These are phyloP conservation scores for Notolepis coatsorum DNA, from an alignment of 2,797 vertebrate genomes.

Conservation along the genomic window DNA sequence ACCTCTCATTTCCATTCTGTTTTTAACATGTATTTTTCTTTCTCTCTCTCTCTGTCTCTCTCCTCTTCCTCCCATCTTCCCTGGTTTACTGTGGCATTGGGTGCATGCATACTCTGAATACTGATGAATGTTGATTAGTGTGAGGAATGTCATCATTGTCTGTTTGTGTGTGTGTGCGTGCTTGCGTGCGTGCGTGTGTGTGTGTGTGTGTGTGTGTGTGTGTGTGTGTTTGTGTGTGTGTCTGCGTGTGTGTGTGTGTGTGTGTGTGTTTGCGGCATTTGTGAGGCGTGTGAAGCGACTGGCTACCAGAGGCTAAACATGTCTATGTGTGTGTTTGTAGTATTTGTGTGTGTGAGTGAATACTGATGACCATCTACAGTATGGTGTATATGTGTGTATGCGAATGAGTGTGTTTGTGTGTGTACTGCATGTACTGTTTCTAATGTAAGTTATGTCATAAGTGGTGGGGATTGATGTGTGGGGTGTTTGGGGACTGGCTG, in stretches of 20 bases:
- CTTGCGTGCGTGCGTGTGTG: not conserved
- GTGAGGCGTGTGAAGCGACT: not conserved
- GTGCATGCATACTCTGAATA: constrained; percentile 33
- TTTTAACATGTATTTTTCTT: constrained; percentile 53
- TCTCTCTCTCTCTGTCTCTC: constrained; percentile 31
- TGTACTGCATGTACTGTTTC: too few relatives aligned
- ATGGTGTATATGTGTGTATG: not conserved
- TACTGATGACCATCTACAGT: too few relatives aligned
- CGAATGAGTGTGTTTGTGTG: not conserved
- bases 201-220: not conserved
- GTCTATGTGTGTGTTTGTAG: not conserved
- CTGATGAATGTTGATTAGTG: constrained; percentile 57
- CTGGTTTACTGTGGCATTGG: constrained; percentile 29
- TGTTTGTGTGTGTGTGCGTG: constrained; percentile 1
- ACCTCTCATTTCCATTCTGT: constrained; percentile 64
- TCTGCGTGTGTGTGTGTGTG: not conserved
- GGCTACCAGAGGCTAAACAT: not conserved
- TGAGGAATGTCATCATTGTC: constrained; percentile 19
- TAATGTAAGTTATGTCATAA: too few relatives aligned
- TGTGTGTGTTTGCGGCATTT: not conserved
- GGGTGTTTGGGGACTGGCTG: too few relatives aligned
- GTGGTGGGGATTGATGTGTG: too few relatives aligned
- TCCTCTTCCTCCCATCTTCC: constrained; percentile 15
- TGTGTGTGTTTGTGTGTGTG: constrained; percentile 5
- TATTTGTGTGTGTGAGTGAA: not conserved